Evolutionary conservation across 37 sponge, comb jelly and placozoan species (phyloP).

Genomic region (Crambe crambe): DNA sequence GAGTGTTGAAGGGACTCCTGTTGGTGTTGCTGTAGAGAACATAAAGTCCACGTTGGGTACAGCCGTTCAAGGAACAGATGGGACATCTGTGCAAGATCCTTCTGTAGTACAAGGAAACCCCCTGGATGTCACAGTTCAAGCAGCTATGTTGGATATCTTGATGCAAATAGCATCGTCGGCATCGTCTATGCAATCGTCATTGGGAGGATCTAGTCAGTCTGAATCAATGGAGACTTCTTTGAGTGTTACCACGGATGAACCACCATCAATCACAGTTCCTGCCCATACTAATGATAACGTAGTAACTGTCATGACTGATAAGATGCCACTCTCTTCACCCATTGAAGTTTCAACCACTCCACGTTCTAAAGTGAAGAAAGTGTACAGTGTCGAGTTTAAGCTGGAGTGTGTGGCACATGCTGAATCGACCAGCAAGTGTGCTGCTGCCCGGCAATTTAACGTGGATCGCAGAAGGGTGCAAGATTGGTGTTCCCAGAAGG

Average conservation of each 20-base stretch:
- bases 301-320: too few relatives aligned
- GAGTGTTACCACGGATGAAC: not conserved
- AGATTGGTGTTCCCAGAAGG: slow-evolving; percentile 21
- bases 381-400: not conserved
- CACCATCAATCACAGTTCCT: too few relatives aligned
- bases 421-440: slow-evolving; percentile 10
- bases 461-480: not conserved
- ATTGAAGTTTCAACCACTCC: not conserved
- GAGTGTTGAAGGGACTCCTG: not conserved
- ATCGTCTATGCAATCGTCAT: not conserved
- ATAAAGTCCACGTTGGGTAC: not conserved
- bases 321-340: too few relatives aligned
- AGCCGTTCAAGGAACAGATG: not conserved
- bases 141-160: not conserved
- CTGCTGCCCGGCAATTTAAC: slow-evolving; percentile 13
- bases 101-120: too few relatives aligned
- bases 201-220: not conserved
- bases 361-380: slow-evolving; percentile 1
- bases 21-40: not conserved
- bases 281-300: not conserved
- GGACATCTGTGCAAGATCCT: too few relatives aligned
- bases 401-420: slow-evolving; percentile 1
- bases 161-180: not conserved
- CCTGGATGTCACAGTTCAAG: not conserved
- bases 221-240: too few relatives aligned